Conservation (phyloP, 2,888 invertebrate genomes). For the Erebia ligea region DNA sequence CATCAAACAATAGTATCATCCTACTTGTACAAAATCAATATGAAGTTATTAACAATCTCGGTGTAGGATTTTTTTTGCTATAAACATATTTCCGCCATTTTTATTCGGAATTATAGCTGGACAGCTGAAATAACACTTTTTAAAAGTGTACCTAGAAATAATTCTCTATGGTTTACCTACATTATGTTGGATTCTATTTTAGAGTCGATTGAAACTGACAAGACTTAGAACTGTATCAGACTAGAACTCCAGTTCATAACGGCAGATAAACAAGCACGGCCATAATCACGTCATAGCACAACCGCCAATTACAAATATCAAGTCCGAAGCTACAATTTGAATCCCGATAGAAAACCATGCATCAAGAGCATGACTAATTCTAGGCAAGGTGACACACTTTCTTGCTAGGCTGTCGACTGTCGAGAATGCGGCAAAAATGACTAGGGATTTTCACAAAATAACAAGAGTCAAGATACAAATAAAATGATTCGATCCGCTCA, state of each 20-base stretch:
- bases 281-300: conserved; percentile 11
- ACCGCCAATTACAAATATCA: conserved; percentile 19
- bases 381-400: conserved; percentile 79
- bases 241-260: conserved; percentile 10
- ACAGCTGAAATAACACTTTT: too few species aligned
- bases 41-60: too few species aligned
- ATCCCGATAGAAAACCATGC: conserved; percentile 40
- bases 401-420: conserved; percentile 48
- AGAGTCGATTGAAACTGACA: not conserved
- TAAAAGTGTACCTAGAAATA: too few species aligned
- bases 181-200: not conserved
- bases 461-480: conserved; percentile 78
- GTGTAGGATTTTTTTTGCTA: too few species aligned
- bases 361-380: conserved; percentile 69
- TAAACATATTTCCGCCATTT: too few species aligned
- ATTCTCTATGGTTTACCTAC: too few species aligned
- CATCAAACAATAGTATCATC: too few species aligned
- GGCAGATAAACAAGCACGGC: conserved; percentile 16
- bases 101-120: too few species aligned
- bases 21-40: too few species aligned
- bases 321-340: conserved; percentile 27
- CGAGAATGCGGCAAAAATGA: conserved; percentile 63
- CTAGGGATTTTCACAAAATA: conserved; percentile 77
- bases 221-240: conserved; percentile 2
- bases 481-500: conserved; percentile 75